Percentiles rank a stretch among this genome's conserved stretches.
Conservation (phyloP, 2,113 vertebrate species). For the Delphinapterus leucas region DNA sequence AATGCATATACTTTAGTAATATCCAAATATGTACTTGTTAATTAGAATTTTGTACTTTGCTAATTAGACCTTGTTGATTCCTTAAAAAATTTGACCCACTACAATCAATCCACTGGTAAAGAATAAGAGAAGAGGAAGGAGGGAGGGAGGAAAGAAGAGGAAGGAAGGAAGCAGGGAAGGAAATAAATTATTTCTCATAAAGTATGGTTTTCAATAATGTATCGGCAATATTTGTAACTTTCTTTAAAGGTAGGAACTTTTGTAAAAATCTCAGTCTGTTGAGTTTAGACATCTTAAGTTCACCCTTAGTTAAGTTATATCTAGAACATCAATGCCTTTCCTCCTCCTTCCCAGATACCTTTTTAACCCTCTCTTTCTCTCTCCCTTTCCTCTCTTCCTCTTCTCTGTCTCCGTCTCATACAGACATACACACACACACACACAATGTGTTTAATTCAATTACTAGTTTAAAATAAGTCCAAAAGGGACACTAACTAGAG, state of each 20-base stretch:
- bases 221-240: not conserved
- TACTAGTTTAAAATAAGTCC: constrained; percentile 16
- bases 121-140: not conserved
- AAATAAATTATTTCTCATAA: constrained; percentile 28
- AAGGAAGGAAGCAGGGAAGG: not conserved
- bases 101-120: constrained; percentile 34
- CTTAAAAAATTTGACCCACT: not conserved
- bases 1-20: constrained; percentile 8
- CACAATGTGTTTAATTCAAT: not conserved
- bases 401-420: not conserved
- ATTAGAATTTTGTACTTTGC: not conserved
- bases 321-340: not conserved
- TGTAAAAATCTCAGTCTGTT: not conserved
- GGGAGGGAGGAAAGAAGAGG: not conserved
- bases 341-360: not conserved
- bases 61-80: not conserved
- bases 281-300: not conserved
- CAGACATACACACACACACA: not conserved
- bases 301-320: not conserved
- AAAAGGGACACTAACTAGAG: not conserved
- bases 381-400: not conserved
- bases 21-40: not conserved
- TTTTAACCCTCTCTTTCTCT: not conserved
- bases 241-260: constrained; percentile 14
- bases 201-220: constrained; percentile 31